phyloP scores from a whole-genome alignment of 2,888 invertebrate genomes.

The Machimus rusticus region DNA sequence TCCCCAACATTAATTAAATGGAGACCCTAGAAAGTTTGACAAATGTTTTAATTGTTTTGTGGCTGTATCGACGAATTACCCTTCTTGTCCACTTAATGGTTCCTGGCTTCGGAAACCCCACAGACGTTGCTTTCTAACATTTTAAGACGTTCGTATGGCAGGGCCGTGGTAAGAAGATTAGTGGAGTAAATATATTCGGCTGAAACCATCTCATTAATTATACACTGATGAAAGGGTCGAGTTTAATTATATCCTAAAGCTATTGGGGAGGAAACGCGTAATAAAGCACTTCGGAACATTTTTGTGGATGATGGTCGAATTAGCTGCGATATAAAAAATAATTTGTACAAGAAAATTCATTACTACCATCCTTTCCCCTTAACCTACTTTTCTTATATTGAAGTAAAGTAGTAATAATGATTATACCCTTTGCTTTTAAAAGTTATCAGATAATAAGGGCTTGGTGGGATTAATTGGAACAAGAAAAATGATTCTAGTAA shows the following conservation, averaged over 20 bases:
- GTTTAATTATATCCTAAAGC: neutral
- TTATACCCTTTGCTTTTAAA: neutral
- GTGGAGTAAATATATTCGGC: neutral
- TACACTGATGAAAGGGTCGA: neutral
- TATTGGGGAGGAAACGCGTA: neutral
- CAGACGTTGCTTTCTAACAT: neutral
- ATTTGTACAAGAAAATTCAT: neutral
- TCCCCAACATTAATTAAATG: neutral
- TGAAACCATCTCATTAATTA: conserved; percentile 1
- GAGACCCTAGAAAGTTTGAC: neutral
- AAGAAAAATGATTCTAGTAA: neutral
- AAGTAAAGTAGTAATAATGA: neutral
- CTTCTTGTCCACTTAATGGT: neutral
- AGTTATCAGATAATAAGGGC: neutral
- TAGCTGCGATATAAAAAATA: neutral
- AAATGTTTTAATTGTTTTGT: neutral
- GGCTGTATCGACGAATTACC: neutral
- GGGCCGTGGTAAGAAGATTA: neutral
- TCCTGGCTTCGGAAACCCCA: neutral
- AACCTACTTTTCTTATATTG: neutral
- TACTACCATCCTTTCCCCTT: neutral
- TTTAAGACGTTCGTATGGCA: neutral
- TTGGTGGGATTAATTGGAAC: neutral
- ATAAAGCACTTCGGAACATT: neutral
- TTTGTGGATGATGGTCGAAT: neutral